Percentiles rank a stretch among this genome's conserved stretches.
These are phyloP conservation scores for Macrobrachium nipponense DNA, from an alignment of 1,140 invertebrate species.

Conservation along the genomic window DNA sequence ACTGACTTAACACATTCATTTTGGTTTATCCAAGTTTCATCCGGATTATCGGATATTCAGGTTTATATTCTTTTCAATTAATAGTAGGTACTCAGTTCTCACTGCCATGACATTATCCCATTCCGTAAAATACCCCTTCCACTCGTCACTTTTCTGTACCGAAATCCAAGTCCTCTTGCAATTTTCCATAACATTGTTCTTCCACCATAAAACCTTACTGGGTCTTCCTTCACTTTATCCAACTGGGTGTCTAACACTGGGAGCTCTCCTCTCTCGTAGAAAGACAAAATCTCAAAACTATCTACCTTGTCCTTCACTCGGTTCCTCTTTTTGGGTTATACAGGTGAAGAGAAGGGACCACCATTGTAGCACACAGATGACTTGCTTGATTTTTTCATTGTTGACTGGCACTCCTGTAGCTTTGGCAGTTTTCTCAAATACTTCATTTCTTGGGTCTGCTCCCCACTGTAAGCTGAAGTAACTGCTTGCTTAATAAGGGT, in stretches of 20 bases:
- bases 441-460: not conserved
- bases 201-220: not conserved
- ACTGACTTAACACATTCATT: too few relatives aligned
- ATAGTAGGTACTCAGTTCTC: not conserved
- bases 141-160: not conserved
- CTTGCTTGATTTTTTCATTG: conserved; percentile 1
- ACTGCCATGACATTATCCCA: not conserved
- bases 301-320: not conserved
- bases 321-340: not conserved
- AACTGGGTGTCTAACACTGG: not conserved
- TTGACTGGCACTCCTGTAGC: not conserved
- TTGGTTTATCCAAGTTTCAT: conserved; percentile 5
- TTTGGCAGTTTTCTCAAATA: not conserved
- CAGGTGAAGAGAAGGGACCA: not conserved
- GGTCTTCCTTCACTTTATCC: not conserved
- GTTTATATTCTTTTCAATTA: not conserved
- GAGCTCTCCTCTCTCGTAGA: conserved; percentile 4
- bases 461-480: too few relatives aligned
- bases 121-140: not conserved
- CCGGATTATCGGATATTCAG: not conserved
- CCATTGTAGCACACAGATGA: not conserved
- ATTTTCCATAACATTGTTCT: not conserved
- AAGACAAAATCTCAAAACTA: not conserved
- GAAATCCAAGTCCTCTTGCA: not conserved
- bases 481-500: too few relatives aligned